Evolutionary conservation across 2,888 invertebrate species (phyloP).

Genomic region (Xanthorhoe designata): DNA sequence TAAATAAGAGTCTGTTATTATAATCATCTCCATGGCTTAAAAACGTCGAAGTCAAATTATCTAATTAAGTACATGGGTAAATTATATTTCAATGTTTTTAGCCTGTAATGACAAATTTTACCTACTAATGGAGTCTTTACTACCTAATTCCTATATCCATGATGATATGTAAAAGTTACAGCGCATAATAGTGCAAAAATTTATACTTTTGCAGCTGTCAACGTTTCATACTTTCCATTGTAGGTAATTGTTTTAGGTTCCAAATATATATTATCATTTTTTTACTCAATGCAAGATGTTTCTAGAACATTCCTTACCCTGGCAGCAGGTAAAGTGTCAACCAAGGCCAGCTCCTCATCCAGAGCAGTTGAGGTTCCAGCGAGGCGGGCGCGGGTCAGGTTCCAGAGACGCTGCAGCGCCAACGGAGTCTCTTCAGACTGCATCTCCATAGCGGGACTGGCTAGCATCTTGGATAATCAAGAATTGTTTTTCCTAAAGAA

Average conservation of each 20-base stretch:
- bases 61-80: no score
- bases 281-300: no score
- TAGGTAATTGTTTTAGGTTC: no score
- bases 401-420: constrained; percentile 82
- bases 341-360: constrained; percentile 72
- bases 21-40: not conserved
- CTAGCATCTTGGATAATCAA: constrained; percentile 67
- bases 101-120: no score
- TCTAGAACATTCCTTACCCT: constrained; percentile 61
- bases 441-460: constrained; percentile 85
- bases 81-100: no score
- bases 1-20: not conserved
- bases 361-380: constrained; percentile 77
- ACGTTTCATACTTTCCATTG: no score
- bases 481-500: constrained; percentile 41
- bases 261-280: no score
- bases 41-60: not conserved
- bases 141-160: no score
- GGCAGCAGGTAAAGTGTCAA: constrained; percentile 73
- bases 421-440: constrained; percentile 79
- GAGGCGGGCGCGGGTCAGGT: constrained; percentile 78
- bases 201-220: no score
- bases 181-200: not conserved
- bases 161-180: not conserved
- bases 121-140: no score